Percentiles rank a stretch among this genome's conserved stretches.
These are phyloP conservation scores for Chauna torquata DNA, from an alignment of 2,113 vertebrate genomes.

Conservation along the genomic window DNA sequence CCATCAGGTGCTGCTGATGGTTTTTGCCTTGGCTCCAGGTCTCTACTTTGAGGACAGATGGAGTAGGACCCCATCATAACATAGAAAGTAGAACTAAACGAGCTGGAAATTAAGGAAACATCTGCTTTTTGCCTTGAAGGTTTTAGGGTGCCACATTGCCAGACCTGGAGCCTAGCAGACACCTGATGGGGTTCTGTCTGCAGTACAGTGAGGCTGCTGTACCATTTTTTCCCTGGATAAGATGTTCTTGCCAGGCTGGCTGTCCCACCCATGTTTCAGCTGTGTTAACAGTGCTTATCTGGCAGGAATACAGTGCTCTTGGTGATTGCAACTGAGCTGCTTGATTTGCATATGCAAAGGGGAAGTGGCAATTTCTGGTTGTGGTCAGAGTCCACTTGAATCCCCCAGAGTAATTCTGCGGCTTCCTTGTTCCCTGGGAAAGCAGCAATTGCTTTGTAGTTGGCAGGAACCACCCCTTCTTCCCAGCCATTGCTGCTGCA, in stretches of 20 bases:
- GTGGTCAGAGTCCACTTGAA: constrained; percentile 36
- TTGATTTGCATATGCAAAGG: constrained; percentile 9
- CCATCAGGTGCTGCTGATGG: background rate
- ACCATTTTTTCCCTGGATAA: background rate
- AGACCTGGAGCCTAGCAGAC: background rate
- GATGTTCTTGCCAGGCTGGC: fast-evolving
- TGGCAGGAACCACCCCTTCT: background rate
- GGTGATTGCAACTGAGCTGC: background rate
- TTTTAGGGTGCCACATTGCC: background rate
- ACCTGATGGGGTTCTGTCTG: background rate
- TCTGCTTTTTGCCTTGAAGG: background rate
- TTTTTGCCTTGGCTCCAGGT: background rate
- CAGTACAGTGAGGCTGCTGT: background rate
- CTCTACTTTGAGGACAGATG: background rate
- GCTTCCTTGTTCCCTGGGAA: constrained; percentile 32
- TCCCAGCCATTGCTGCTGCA: background rate
- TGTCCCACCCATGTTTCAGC: fast-evolving
- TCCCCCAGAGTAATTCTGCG: constrained; percentile 24
- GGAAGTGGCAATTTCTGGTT: constrained; percentile 26
- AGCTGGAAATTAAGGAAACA: background rate
- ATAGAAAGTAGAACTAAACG: background rate
- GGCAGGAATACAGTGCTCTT: background rate
- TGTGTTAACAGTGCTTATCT: background rate
- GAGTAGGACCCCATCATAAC: fast-evolving
- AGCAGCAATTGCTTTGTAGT: background rate